Evolutionary conservation across 23 tunicate genomes (phyloP).

Genomic region (Ciona savignyi): DNA sequence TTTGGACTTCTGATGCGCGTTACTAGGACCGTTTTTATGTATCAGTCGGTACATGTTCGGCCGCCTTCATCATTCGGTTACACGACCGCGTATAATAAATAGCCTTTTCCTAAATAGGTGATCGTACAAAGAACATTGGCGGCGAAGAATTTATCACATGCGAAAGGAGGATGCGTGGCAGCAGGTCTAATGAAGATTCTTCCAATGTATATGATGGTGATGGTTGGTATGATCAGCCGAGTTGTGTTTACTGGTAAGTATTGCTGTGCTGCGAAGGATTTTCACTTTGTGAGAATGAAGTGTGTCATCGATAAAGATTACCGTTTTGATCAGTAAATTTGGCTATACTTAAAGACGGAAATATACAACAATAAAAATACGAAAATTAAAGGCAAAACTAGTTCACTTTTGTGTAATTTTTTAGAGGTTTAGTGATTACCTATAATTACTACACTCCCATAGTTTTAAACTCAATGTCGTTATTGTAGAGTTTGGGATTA

Average conservation of each 20-base stretch:
- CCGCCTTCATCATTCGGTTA: not conserved
- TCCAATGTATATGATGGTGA: slow-evolving; percentile 96
- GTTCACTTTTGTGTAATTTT: too few species aligned
- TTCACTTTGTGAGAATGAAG: not conserved
- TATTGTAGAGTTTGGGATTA: too few species aligned
- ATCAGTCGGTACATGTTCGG: not conserved
- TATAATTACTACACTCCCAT: too few species aligned
- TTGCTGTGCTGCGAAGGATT: not conserved
- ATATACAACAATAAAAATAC: too few species aligned
- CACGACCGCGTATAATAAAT: not conserved
- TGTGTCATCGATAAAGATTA: too few species aligned
- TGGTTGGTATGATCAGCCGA: slow-evolving; percentile 98
- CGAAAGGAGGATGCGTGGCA: slow-evolving; percentile 93
- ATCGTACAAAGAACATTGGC: slow-evolving; percentile 93
- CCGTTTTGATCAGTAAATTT: too few species aligned
- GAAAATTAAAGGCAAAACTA: too few species aligned
- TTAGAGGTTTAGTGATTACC: too few species aligned
- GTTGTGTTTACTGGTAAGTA: slow-evolving; percentile 58
- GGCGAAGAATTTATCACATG: slow-evolving; percentile 89
- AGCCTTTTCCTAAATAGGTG: slow-evolving; percentile 30
- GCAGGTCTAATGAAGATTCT: slow-evolving; percentile 85
- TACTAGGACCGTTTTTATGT: not conserved
- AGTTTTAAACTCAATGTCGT: too few species aligned
- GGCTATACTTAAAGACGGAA: too few species aligned
- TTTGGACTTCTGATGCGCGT: too few species aligned